A percentile compares a stretch with the other conserved stretches of the same genome.
Evolutionary conservation across 2,888 invertebrate species (phyloP).

Genomic region (Molorchus minor): DNA sequence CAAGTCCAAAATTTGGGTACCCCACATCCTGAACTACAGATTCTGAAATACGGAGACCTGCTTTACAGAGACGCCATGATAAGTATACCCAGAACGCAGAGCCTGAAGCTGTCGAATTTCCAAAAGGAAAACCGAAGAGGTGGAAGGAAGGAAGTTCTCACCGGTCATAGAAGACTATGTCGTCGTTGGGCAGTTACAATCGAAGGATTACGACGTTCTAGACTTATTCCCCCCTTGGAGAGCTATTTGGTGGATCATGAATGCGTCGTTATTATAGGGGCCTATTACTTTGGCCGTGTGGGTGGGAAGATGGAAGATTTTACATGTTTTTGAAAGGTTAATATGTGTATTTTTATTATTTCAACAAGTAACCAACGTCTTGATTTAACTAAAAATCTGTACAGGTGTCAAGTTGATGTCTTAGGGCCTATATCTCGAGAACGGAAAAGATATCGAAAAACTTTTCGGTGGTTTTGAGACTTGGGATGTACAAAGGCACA

Average conservation of each 20-base stretch:
- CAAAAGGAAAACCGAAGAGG: constrained; percentile 49
- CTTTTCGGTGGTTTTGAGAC: too few species aligned
- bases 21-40: constrained; percentile 56
- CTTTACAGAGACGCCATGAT: constrained; percentile 56
- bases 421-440: too few species aligned
- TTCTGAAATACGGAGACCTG: constrained; percentile 57
- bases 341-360: too few species aligned
- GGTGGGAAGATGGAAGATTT: constrained; percentile 58
- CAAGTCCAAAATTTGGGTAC: constrained; percentile 60
- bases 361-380: too few species aligned
- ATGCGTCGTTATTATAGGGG: constrained; percentile 58
- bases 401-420: too few species aligned
- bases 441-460: too few species aligned
- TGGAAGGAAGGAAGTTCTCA: constrained; percentile 49
- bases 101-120: constrained; percentile 44
- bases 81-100: constrained; percentile 41
- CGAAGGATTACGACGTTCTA: constrained; percentile 51
- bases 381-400: too few species aligned
- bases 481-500: too few species aligned
- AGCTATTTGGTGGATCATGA: constrained; percentile 58
- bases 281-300: constrained; percentile 61
- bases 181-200: constrained; percentile 57
- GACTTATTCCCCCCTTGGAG: constrained; percentile 58
- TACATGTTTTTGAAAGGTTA: constrained; percentile 61
- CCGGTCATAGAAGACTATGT: constrained; percentile 54